Evolutionary conservation across 2,888 invertebrate species (phyloP), one percentile per base, ranked within the genome.

Genomic region (Frankliniella intonsa): DNA sequence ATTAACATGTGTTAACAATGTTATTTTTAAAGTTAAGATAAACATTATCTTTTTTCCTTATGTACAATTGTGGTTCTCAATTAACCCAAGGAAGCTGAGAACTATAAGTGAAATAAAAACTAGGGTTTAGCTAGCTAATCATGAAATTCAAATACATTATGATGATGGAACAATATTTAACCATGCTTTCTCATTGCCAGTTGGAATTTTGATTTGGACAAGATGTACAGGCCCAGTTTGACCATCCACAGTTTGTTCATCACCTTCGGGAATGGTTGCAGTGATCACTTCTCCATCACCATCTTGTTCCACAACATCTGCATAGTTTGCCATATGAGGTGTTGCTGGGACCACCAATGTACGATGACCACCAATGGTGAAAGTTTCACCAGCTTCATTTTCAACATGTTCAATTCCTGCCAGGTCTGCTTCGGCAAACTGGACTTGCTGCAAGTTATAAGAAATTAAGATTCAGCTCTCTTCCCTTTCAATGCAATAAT

Each of bases 191-290:
- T 84, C 84, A 0, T 84, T 83, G 10, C 84, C 85, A 0, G 85
- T 84, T 8, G 86, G 86, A 51, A 87, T 84, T 81, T 85, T 84
- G 80, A 87, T 87, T 83, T 87, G 86, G 27, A 87, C 86, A 19
- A 86, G 84, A 82, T 86, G 86, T 17, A 87, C 86, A 38, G 86
- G 85, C 7, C 86, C 87, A 50, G 84, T 84, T 38, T 84, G 84
- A 0, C 85, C 85, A 79, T 86, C 85, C 17, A 86, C 84, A 11
- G 82, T 81, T 27, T 83, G 80, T 9, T 83, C 83, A 50, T 84
- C 83, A 7, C 19, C 76, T 2, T 55, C 69, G 25, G 51, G 76
- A 27, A 81, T 80, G 11, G 69, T 65, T 76, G 82, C 82, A 50
- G 82, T 82, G 17, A 83, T 82, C 19, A 81, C 49, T 12, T 50